phyloP scores from a whole-genome alignment of 2,797 vertebrate species.

The Pteronotus mesoamericanus region DNA sequence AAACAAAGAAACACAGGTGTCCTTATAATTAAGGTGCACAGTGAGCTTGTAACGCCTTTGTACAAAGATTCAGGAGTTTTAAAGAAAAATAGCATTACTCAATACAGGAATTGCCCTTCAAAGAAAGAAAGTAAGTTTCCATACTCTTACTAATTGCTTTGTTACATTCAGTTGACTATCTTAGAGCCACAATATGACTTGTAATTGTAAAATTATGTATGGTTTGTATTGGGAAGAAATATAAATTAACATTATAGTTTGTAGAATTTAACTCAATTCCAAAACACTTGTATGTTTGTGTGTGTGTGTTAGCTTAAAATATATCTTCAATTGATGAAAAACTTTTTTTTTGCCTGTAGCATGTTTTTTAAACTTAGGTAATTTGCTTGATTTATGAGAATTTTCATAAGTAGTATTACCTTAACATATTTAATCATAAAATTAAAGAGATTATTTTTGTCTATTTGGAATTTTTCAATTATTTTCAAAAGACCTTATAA shows the following conservation, averaged over 20 bases:
- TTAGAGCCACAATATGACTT: constrained; percentile 5
- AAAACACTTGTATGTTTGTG: not conserved
- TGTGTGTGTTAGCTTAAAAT: not conserved
- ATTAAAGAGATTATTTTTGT: not conserved
- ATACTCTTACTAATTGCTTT: constrained; percentile 70
- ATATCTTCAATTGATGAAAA: constrained; percentile 20
- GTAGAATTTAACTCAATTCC: constrained; percentile 20
- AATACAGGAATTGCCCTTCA: constrained; percentile 69
- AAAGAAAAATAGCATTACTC: constrained; percentile 61
- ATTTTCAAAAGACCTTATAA: constrained; percentile 43
- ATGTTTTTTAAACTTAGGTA: constrained; percentile 11
- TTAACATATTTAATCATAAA: constrained; percentile 44
- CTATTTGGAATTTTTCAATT: not conserved
- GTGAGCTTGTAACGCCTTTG: constrained; percentile 67
- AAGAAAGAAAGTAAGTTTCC: constrained; percentile 80
- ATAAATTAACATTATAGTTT: constrained; percentile 24
- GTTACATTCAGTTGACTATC: constrained; percentile 46
- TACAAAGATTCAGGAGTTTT: constrained; percentile 68
- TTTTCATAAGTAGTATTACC: constrained; percentile 25
- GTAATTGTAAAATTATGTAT: constrained; percentile 48
- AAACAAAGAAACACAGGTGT: constrained; percentile 80
- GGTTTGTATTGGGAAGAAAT: constrained; percentile 31
- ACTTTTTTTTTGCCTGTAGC: not conserved
- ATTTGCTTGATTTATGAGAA: constrained; percentile 26
- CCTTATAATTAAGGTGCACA: constrained; percentile 54